Conservation (phyloP, 2,113 vertebrate species). For the Vulpes ferrilata region DNA sequence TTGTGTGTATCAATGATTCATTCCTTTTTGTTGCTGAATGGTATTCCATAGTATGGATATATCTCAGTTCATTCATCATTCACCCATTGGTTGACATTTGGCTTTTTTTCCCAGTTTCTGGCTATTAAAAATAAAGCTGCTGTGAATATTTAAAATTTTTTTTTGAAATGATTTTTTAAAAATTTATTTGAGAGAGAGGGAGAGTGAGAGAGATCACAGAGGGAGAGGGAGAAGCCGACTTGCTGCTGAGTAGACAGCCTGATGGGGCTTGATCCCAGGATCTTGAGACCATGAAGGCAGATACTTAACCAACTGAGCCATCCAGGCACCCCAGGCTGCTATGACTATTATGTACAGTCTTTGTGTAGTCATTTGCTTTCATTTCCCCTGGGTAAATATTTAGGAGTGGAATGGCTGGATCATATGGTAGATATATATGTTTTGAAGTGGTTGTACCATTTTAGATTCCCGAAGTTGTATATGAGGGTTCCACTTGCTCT, state of each 20-base stretch:
- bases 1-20: neutral
- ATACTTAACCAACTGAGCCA: too few relatives aligned
- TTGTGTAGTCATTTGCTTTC: neutral
- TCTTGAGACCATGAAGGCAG: too few relatives aligned
- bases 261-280: too few relatives aligned
- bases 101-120: neutral
- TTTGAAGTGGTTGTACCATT: neutral
- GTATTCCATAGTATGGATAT: neutral
- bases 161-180: too few relatives aligned
- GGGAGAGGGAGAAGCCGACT: too few relatives aligned
- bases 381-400: neutral
- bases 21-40: neutral
- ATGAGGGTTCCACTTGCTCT: neutral
- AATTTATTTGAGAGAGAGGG: too few relatives aligned
- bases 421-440: neutral
- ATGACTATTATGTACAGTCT: neutral
- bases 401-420: neutral
- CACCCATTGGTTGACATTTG: neutral
- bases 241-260: too few relatives aligned
- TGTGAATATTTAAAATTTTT: neutral
- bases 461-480: neutral
- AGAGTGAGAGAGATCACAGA: too few relatives aligned
- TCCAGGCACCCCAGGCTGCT: neutral
- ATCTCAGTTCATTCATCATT: neutral
- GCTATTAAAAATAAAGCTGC: slow-evolving; percentile 15